A percentile compares a stretch with the other conserved stretches of the same genome.
phyloP scores from a whole-genome alignment of 2,113 vertebrate genomes.

The Galemys pyrenaicus region DNA sequence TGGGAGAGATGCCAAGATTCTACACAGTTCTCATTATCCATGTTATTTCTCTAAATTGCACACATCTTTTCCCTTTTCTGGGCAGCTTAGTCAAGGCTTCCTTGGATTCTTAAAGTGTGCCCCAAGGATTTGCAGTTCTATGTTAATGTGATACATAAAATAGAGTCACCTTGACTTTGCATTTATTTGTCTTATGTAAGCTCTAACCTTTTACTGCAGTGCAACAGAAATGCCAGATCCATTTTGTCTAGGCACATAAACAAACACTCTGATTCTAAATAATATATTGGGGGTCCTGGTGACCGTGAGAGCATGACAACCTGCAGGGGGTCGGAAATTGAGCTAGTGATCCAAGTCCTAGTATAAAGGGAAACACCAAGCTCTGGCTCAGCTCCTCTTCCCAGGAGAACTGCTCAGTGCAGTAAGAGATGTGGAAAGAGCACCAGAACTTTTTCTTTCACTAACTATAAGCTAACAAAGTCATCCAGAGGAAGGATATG shows the following conservation, averaged over 20 bases:
- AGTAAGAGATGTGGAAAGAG: slow-evolving; percentile 27
- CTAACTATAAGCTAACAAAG: not conserved
- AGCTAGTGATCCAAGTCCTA: slow-evolving; percentile 26
- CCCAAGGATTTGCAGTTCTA: slow-evolving; percentile 69
- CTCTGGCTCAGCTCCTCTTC: not conserved
- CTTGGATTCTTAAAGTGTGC: slow-evolving; percentile 36
- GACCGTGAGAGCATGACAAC: not conserved
- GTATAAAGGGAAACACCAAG: not conserved
- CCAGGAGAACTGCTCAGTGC: not conserved
- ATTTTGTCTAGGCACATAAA: slow-evolving; percentile 72
- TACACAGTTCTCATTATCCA: not conserved
- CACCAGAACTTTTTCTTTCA: not conserved
- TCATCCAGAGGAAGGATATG: not conserved
- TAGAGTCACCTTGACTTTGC: slow-evolving; percentile 81
- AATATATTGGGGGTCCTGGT: not conserved
- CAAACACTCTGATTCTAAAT: slow-evolving; percentile 64
- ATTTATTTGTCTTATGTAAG: slow-evolving; percentile 80
- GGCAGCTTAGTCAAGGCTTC: slow-evolving; percentile 14
- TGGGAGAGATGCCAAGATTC: not conserved
- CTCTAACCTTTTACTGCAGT: slow-evolving; percentile 78
- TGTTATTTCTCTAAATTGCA: slow-evolving; percentile 45
- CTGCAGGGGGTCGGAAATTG: not conserved
- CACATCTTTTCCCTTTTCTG: not conserved
- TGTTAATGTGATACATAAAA: slow-evolving; percentile 75
- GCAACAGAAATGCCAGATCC: slow-evolving; percentile 76